Evolutionary conservation across 2,113 vertebrate species (phyloP).

Genomic region (Dipodomys spectabilis): DNA sequence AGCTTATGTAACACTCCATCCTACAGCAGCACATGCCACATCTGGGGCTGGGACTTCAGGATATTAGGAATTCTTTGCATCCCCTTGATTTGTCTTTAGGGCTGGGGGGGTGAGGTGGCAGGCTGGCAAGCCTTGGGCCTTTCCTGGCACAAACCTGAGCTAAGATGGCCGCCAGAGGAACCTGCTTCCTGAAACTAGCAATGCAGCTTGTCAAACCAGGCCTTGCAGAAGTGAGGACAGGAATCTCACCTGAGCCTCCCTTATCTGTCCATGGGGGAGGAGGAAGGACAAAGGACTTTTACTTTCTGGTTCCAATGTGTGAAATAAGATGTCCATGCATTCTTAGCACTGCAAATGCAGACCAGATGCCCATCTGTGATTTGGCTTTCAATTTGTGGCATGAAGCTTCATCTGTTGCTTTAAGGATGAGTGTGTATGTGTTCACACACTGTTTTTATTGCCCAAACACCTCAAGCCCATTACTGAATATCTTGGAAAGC

Average conservation of each 20-base stretch:
- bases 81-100: background rate
- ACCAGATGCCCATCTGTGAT: background rate
- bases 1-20: background rate
- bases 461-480: slow-evolving; percentile 1
- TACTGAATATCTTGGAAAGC: background rate
- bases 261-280: too few species aligned
- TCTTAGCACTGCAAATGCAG: background rate
- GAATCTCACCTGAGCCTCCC: background rate
- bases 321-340: background rate
- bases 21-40: background rate
- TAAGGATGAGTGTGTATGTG: background rate
- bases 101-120: too few species aligned
- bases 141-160: background rate
- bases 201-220: background rate
- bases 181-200: background rate
- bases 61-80: background rate
- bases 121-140: background rate
- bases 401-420: slow-evolving; percentile 59
- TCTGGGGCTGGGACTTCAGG: background rate
- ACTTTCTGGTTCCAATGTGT: background rate
- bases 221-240: background rate
- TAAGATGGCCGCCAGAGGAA: background rate
- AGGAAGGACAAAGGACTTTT: too few species aligned
- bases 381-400: background rate
- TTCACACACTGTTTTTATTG: slow-evolving; percentile 50